A percentile compares a stretch with the other conserved stretches of the same genome.
phyloP scores from a whole-genome alignment of 2,113 vertebrate species.

The Zosterops borbonicus region DNA sequence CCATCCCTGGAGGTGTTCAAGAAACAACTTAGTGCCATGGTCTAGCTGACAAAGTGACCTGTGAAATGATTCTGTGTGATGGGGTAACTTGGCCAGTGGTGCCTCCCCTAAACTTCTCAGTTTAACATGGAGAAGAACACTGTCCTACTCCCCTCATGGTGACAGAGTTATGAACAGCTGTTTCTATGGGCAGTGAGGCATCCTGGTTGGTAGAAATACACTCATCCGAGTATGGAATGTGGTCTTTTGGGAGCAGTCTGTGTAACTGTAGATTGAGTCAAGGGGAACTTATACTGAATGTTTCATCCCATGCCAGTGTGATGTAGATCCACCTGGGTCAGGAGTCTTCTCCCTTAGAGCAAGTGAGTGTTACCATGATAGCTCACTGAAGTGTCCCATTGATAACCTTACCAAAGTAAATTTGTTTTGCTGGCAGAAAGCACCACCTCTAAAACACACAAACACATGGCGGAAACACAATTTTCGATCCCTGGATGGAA shows the following conservation, averaged over 20 bases:
- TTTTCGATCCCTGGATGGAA: constrained; percentile 89
- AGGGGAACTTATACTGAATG: neutral
- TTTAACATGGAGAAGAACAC: neutral
- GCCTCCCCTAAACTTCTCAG: neutral
- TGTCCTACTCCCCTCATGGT: neutral
- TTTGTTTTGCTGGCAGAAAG: constrained; percentile 73
- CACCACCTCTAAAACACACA: constrained; percentile 80
- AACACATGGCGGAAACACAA: constrained; percentile 88
- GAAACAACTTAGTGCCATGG: neutral
- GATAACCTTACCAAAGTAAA: neutral
- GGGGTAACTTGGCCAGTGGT: neutral
- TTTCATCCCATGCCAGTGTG: neutral
- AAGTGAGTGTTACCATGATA: neutral
- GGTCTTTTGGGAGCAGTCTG: neutral
- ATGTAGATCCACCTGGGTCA: neutral
- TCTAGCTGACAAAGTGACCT: neutral
- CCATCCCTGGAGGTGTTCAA: neutral
- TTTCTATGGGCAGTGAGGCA: neutral
- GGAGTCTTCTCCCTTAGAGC: neutral
- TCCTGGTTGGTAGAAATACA: too few species aligned
- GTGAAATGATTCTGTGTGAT: neutral
- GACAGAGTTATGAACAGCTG: fast-evolving
- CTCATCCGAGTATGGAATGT: neutral
- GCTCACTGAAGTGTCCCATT: neutral
- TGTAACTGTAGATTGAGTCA: neutral